These are phyloP conservation scores for Poeciliopsis paucimaculata DNA, from an alignment of 2,797 vertebrate genomes.

Conservation along the genomic window DNA sequence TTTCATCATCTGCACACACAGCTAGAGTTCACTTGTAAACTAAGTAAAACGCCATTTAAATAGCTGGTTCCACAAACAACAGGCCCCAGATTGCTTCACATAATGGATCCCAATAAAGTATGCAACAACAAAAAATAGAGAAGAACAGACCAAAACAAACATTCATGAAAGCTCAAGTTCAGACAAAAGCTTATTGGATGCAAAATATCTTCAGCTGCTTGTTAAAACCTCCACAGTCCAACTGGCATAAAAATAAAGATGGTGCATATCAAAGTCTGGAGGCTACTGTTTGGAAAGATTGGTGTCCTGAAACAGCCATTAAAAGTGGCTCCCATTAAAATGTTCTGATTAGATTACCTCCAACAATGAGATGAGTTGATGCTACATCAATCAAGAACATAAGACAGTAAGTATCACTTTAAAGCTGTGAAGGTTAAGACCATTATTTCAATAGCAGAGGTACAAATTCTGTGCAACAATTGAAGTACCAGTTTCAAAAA, in stretches of 20 bases:
- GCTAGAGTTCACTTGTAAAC: not conserved
- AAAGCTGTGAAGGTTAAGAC: not conserved
- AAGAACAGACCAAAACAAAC: not conserved
- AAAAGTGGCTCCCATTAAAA: not conserved
- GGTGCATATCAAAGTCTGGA: not conserved
- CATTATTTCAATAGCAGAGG: not conserved
- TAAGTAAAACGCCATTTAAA: not conserved
- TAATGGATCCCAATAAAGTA: not conserved
- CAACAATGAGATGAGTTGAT: not conserved
- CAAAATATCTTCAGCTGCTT: not conserved
- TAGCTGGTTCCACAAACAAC: not conserved
- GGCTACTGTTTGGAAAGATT: not conserved
- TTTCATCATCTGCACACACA: not conserved
- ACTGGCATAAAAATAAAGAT: not conserved
- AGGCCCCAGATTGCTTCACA: not conserved
- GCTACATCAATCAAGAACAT: not conserved
- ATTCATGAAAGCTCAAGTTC: not conserved
- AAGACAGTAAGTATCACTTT: not conserved
- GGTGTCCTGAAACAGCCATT: not conserved
- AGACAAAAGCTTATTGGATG: not conserved
- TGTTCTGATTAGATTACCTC: not conserved
- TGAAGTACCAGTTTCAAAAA: too few relatives aligned
- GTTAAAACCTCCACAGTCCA: slow-evolving; percentile 1
- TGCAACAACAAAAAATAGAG: not conserved
- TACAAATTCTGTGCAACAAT: not conserved